Percentiles rank a stretch among this genome's conserved stretches.
These are phyloP conservation scores for Carposina sasakii DNA, from an alignment of 1,140 invertebrate species.

Conservation along the genomic window DNA sequence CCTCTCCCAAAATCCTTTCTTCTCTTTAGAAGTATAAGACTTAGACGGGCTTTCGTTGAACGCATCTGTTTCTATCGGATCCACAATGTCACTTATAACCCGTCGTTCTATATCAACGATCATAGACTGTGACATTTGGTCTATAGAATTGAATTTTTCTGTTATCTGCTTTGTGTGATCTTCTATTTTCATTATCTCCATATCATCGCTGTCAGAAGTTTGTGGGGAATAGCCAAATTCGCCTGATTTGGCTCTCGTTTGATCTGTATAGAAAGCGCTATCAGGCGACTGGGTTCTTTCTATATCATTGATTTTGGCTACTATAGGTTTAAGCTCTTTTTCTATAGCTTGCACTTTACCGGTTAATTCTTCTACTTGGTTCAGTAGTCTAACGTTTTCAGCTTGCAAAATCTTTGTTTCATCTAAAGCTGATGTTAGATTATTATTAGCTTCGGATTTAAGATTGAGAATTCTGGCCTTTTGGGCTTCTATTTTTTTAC, in stretches of 20 bases:
- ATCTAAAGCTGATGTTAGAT: constrained; percentile 74
- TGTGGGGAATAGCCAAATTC: constrained; percentile 69
- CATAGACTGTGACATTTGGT: constrained; percentile 75
- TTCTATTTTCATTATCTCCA: constrained; percentile 58
- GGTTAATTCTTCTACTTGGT: constrained; percentile 76
- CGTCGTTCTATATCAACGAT: constrained; percentile 63
- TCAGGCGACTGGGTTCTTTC: constrained; percentile 60
- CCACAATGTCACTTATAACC: constrained; percentile 41
- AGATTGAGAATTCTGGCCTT: constrained; percentile 78
- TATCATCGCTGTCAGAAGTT: constrained; percentile 65
- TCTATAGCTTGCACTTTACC: constrained; percentile 74
- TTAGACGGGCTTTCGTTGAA: constrained; percentile 57
- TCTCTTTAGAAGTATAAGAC: constrained; percentile 60
- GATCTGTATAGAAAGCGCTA: constrained; percentile 60
- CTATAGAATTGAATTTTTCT: constrained; percentile 68
- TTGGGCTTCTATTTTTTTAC: constrained; percentile 77
- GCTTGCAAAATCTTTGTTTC: constrained; percentile 78
- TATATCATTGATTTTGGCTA: constrained; percentile 63
- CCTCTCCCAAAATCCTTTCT: constrained; percentile 72
- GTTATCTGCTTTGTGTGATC: constrained; percentile 57
- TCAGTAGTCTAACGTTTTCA: constrained; percentile 75
- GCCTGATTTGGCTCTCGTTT: constrained; percentile 61
- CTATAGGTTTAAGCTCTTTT: constrained; percentile 74
- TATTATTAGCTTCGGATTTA: constrained; percentile 77
- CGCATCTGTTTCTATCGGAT: constrained; percentile 32